These are phyloP conservation scores for Chromoteleia sp. DNA, from an alignment of 2,888 invertebrate species.

Conservation along the genomic window DNA sequence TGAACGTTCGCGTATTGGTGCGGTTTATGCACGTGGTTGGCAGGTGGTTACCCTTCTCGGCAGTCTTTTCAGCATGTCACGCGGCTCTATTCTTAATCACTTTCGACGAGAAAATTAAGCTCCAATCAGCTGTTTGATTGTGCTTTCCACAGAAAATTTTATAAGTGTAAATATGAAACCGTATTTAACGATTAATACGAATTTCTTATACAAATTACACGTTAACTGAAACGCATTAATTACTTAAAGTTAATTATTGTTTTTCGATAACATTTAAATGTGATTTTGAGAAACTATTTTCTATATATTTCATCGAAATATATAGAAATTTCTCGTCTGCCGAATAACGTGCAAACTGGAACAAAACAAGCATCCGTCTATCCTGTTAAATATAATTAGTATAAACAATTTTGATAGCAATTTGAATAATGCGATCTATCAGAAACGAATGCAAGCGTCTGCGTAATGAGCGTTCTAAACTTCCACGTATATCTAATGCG, in stretches of 20 bases:
- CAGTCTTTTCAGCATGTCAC: slow-evolving; percentile 63
- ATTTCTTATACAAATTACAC: too few species aligned
- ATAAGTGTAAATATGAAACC: neutral
- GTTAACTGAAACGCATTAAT: too few species aligned
- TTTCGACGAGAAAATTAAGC: slow-evolving; percentile 82
- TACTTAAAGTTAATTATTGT: too few species aligned
- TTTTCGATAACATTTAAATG: too few species aligned
- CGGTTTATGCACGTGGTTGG: slow-evolving; percentile 78
- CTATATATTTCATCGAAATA: neutral
- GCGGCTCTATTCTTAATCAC: slow-evolving; percentile 73
- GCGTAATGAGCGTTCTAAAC: slow-evolving; percentile 44
- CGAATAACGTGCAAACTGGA: slow-evolving; percentile 3
- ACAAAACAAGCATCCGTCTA: slow-evolving; percentile 24
- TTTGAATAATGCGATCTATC: slow-evolving; percentile 53
- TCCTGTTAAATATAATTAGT: slow-evolving; percentile 4
- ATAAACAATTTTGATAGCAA: slow-evolving; percentile 52
- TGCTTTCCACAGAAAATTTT: slow-evolving; percentile 70
- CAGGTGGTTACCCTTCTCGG: slow-evolving; percentile 80
- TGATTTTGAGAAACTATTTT: too few species aligned
- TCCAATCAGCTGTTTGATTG: slow-evolving; percentile 83
- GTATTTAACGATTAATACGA: too few species aligned
- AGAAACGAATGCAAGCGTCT: slow-evolving; percentile 34
- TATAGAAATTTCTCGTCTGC: neutral
- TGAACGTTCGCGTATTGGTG: slow-evolving; percentile 19
- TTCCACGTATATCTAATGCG: slow-evolving; percentile 45